Conservation (phyloP, 2,113 vertebrate species). For the Ptyas mucosa region DNA sequence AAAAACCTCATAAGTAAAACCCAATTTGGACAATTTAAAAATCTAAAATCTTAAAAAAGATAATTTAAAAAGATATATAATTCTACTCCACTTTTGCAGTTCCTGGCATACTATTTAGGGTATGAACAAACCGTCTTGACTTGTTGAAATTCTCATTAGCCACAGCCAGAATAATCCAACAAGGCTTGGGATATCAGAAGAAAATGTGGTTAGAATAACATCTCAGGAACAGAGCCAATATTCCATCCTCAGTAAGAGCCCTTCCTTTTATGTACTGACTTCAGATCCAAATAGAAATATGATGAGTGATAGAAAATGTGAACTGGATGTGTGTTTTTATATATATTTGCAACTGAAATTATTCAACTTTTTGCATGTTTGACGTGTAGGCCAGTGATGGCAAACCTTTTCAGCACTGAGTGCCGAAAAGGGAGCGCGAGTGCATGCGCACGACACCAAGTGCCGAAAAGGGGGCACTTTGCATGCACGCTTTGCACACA, state of each 20-base stretch:
- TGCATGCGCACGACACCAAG: too few relatives aligned
- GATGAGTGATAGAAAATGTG: not conserved
- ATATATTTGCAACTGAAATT: not conserved
- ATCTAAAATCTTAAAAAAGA: too few relatives aligned
- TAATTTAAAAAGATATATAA: too few relatives aligned
- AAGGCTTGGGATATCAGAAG: not conserved
- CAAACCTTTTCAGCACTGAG: too few relatives aligned
- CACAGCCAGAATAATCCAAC: not conserved
- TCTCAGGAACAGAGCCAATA: not conserved
- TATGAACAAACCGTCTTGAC: not conserved
- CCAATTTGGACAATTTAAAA: too few relatives aligned
- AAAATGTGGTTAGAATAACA: not conserved
- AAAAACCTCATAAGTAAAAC: too few relatives aligned
- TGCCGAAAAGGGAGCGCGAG: too few relatives aligned
- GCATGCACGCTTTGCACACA: too few relatives aligned
- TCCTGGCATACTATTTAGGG: not conserved
- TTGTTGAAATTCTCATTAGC: not conserved
- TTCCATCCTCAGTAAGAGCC: not conserved
- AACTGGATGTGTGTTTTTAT: not conserved
- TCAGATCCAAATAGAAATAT: not conserved
- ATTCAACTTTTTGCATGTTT: not conserved
- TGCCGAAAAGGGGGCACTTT: too few relatives aligned
- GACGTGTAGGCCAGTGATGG: too few relatives aligned
- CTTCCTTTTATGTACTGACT: not conserved
- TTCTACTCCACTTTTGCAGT: not conserved